Evolutionary conservation across 1,140 invertebrate species (phyloP), one percentile per base, ranked within the genome.

Genomic region (Penaeus vannamei): DNA sequence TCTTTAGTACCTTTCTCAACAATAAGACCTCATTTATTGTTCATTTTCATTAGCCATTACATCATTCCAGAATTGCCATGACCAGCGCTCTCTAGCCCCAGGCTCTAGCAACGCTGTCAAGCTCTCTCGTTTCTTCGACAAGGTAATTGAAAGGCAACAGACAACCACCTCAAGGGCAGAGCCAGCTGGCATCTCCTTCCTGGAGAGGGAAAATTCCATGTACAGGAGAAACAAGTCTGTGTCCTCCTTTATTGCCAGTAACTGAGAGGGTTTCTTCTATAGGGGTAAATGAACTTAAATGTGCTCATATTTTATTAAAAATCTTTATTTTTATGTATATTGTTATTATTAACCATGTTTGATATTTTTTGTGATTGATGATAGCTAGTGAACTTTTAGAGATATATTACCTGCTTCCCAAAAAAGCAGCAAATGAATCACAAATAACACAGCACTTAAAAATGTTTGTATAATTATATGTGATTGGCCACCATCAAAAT

Each of bases 91-190:
- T 91, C 93, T 99, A 90, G 97, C 97, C n/a, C 96, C 98, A 23
- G 98, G 97, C 7, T 97, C 96, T 1, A 97, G 96, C 90, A 97
- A 97, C 92, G 95, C 97, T 69, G 97, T 98, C 0, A 98, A 98
- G 94, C 93, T 99, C 32, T 96, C 96, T 23, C 95, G 97, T 92
- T 99, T 99, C 94, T 98, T 98, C 93, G 98, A 99, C 93, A 97
- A 97, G 94, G 98, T 97, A 14, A 97, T 97, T 90, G 96, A 97
- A 93, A 94, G 95, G 26, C 90, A 91, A 23, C 46, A 76, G 42
- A 76, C 72, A 36, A 76, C 72, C 17, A 76, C 72, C 19, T 76
- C 72, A 12, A 29, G 72, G 29, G n/a, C 72, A 76, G 72, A 76
- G 14, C 72, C n/a, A 5, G 72, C 22, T 32, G 72, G 72, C 32